A percentile compares a stretch with the other conserved stretches of the same genome.
phyloP scores from a whole-genome alignment of 1,140 invertebrate species.

The Campoletis sonorensis region DNA sequence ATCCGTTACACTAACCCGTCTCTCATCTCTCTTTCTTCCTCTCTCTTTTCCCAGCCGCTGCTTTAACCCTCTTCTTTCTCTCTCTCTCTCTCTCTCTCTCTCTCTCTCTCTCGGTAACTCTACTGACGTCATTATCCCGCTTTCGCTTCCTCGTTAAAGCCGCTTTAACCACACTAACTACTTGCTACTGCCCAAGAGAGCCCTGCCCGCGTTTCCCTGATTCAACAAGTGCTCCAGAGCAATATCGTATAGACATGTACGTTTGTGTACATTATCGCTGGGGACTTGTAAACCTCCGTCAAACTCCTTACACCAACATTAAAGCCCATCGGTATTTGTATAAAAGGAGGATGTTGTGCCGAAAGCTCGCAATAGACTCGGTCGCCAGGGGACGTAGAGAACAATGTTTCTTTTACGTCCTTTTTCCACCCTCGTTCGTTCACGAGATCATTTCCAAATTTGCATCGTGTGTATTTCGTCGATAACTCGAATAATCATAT shows the following conservation, averaged over 20 bases:
- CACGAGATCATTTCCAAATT: neutral
- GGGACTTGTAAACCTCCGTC: neutral
- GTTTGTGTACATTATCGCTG: conserved; percentile 54
- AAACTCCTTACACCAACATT: neutral
- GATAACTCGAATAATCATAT: neutral
- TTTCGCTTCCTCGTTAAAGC: conserved; percentile 47
- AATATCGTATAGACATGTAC: conserved; percentile 33
- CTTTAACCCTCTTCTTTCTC: conserved; percentile 54
- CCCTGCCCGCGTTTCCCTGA: conserved; percentile 59
- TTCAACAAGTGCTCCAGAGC: conserved; percentile 73
- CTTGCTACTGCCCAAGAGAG: conserved; percentile 43
- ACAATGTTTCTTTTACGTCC: neutral
- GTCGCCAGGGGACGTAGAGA: neutral
- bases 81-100: conserved; percentile 41
- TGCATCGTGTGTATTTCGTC: neutral
- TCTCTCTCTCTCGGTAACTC: conserved; percentile 26
- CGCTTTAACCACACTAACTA: conserved; percentile 39
- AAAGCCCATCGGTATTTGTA: conserved; percentile 18
- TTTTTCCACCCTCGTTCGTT: neutral
- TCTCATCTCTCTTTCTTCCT: conserved; percentile 42
- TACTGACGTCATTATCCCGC: conserved; percentile 30
- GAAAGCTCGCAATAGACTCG: neutral
- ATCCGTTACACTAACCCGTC: conserved; percentile 68
- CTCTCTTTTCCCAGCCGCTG: neutral
- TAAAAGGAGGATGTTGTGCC: neutral